These are phyloP conservation scores for Matsumurasca onukii DNA, from an alignment of 1,140 invertebrate genomes.

Conservation along the genomic window DNA sequence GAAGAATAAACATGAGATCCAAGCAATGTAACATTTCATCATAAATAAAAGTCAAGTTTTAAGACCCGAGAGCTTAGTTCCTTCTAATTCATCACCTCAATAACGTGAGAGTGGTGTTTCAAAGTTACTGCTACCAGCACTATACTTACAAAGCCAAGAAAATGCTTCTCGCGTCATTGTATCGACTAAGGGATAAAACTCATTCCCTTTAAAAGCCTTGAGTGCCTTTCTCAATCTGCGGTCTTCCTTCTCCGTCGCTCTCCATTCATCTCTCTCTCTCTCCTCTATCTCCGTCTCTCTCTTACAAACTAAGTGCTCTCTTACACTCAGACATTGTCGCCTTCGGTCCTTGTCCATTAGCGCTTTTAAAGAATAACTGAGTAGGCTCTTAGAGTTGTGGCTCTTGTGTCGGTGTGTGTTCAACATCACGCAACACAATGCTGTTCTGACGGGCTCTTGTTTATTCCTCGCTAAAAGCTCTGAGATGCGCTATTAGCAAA, in stretches of 20 bases:
- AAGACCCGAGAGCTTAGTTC: not conserved
- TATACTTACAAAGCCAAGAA: conserved; percentile 27
- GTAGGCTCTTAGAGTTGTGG: conserved; percentile 17
- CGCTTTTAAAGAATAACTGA: conserved; percentile 26
- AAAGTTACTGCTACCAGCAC: conserved; percentile 23
- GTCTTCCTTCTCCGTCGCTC: conserved; percentile 24
- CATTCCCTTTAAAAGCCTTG: conserved; percentile 27
- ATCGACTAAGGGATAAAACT: conserved; percentile 27
- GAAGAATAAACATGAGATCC: too few relatives aligned
- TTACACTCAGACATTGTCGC: conserved; percentile 20
- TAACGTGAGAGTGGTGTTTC: conserved; percentile 21
- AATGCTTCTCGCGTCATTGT: conserved; percentile 26
- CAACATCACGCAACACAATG: not conserved
- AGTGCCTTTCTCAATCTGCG: conserved; percentile 25
- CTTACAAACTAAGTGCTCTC: conserved; percentile 24
- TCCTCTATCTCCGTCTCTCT: conserved; percentile 13
- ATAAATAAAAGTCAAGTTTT: too few relatives aligned
- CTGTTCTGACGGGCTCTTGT: conserved; percentile 10
- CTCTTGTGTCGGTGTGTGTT: not conserved
- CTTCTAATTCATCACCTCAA: conserved; percentile 1
- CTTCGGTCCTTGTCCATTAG: conserved; percentile 23
- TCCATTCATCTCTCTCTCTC: conserved; percentile 28
- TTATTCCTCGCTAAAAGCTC: conserved; percentile 25
- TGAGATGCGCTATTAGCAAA: conserved; percentile 20
- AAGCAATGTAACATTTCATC: too few relatives aligned